A percentile compares a stretch with the other conserved stretches of the same genome.
Evolutionary conservation across 2,888 invertebrate species (phyloP).

Genomic region (Chromoteleia sp.): DNA sequence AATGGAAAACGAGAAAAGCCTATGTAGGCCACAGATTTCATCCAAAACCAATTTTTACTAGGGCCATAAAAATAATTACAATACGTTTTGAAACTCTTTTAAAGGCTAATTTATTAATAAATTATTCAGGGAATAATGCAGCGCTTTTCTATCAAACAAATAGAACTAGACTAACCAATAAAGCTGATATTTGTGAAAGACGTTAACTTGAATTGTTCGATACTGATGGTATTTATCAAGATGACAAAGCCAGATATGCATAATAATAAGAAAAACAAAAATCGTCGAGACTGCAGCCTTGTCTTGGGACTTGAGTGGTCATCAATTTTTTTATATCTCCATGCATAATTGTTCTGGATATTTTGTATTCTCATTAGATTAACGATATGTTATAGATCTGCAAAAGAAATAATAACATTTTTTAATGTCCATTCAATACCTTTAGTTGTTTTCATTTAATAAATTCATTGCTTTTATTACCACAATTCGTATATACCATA

Average conservation of each 20-base stretch:
- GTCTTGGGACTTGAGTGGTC: constrained; percentile 24
- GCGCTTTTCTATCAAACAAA: no score
- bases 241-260: constrained; percentile 52
- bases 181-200: constrained; percentile 17
- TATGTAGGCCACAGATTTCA: no score
- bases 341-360: constrained; percentile 31
- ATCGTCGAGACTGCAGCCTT: constrained; percentile 24
- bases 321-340: constrained; percentile 49
- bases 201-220: constrained; percentile 42
- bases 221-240: constrained; percentile 42
- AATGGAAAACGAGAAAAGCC: no score
- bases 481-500: no score
- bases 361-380: constrained; percentile 49
- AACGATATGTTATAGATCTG: constrained; percentile 20
- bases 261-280: constrained; percentile 38
- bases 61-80: no score
- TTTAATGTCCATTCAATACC: neutral
- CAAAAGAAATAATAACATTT: neutral
- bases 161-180: constrained; percentile 9
- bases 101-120: no score
- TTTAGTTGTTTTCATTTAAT: no score
- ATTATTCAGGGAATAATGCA: no score
- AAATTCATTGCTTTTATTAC: no score
- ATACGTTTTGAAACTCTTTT: no score
- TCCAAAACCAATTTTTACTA: no score